A percentile compares a stretch with the other conserved stretches of the same genome.
Conservation (phyloP, 2,113 vertebrate genomes). For the Brachypodius melanocephalos region DNA sequence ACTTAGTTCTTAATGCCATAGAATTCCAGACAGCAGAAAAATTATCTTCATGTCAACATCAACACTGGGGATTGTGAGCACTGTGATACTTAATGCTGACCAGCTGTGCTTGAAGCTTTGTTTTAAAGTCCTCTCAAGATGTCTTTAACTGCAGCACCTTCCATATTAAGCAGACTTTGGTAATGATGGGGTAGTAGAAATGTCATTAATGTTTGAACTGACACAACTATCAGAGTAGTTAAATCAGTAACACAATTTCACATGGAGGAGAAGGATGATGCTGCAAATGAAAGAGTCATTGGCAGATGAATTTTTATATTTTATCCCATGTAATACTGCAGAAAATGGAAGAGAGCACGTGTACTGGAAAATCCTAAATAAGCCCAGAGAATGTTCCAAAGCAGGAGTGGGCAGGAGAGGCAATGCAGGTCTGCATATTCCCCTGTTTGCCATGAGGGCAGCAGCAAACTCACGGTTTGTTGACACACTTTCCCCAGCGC, state of each 20-base stretch:
- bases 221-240: not conserved
- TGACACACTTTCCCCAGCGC: not conserved
- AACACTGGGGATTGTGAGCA: not conserved
- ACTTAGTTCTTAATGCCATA: not conserved
- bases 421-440: not conserved
- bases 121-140: slow-evolving; percentile 15
- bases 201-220: not conserved
- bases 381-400: not conserved
- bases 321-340: not conserved
- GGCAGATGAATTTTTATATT: not conserved
- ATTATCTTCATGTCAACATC: not conserved
- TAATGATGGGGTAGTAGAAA: not conserved
- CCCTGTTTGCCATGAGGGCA: not conserved
- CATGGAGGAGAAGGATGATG: not conserved
- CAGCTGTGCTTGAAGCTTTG: slow-evolving; percentile 25
- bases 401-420: not conserved
- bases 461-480: not conserved
- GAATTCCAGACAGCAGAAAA: slow-evolving; percentile 16
- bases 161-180: not conserved
- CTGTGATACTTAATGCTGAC: not conserved
- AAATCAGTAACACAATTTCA: not conserved
- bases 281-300: not conserved
- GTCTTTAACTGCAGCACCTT: not conserved
- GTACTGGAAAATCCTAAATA: not conserved
- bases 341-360: not conserved